Conservation (phyloP, 2,113 vertebrate species). For the Mormyrus iriodes region DNA sequence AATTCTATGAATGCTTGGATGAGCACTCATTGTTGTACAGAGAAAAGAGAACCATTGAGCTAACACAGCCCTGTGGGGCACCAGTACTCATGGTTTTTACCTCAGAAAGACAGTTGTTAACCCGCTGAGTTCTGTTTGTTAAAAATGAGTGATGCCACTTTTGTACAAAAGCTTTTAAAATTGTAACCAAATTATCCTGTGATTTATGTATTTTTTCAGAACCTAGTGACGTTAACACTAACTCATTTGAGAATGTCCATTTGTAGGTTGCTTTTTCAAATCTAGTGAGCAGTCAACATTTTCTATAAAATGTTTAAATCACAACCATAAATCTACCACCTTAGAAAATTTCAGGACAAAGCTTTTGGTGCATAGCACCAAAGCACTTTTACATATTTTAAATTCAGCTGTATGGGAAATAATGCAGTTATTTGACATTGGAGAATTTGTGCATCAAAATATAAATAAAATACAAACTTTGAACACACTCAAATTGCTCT, state of each 20-base stretch:
- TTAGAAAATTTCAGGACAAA: too few relatives aligned
- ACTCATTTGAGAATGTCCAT: too few relatives aligned
- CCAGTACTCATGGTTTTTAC: neutral
- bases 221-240: too few relatives aligned
- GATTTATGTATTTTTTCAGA: too few relatives aligned
- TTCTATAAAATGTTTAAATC: too few relatives aligned
- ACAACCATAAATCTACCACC: too few relatives aligned
- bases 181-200: too few relatives aligned
- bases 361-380: neutral
- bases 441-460: slow-evolving; percentile 18
- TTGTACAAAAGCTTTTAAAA: too few relatives aligned
- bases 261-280: too few relatives aligned
- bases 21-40: neutral
- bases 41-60: neutral
- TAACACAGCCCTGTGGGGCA: neutral
- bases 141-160: neutral
- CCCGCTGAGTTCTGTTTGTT: neutral
- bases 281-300: too few relatives aligned
- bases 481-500: slow-evolving; percentile 23
- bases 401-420: slow-evolving; percentile 26
- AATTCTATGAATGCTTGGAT: neutral
- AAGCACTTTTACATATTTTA: slow-evolving; percentile 28
- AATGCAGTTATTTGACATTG: slow-evolving; percentile 23
- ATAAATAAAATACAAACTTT: slow-evolving; percentile 20
- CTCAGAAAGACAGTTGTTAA: neutral